Evolutionary conservation across 2,888 invertebrate genomes (phyloP), one percentile per base, ranked within the genome.

Genomic region (Meiosimyza platycephala): DNA sequence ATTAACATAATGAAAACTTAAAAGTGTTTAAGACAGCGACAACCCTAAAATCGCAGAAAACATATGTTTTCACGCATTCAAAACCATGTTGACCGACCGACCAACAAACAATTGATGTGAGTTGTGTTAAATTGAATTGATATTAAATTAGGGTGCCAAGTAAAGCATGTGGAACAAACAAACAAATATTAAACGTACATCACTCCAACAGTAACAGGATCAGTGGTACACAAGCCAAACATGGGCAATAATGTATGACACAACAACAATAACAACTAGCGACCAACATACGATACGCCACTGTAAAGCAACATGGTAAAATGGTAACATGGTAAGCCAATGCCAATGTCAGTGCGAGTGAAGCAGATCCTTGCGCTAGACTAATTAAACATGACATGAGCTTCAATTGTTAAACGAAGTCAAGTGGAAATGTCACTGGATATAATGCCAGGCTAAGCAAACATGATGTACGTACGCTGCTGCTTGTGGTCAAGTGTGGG

Each of bases 331-430:
- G 11, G n/a, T 47, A 33, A 40, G 9, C 15, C n/a, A 40, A 16
- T 12, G 54, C 15, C 65, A 52, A 66, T 6, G 65, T 9, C 48
- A 28, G 9, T 22, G 9, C 22, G 33, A 54, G 11, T n/a, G 13
- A 12, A 52, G 51, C 28, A 28, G 28, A 47, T 57, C 47, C 67
- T 67, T 67, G 18, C 55, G 66, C 67, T 50, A 62, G 70, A 70
- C 63, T 70, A 70, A 70, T 63, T 63, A 63, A 54, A 63, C 63
- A 70, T 47, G 70, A 70, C 70, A 63, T 63, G 63, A 70, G 63
- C 70, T 70, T 70, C 63, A 54, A 63, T 62, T 70, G 62, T 62
- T 54, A 40, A 47, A 54, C 52, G 63, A 63, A 70, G 70, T 70
- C 70, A 70, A 70, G 70, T 57, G 70, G 63, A 70, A 70, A 63